A percentile compares a stretch with the other conserved stretches of the same genome.
These are phyloP conservation scores for Drosophila tani DNA, from an alignment of 1,140 invertebrate genomes.

Conservation along the genomic window DNA sequence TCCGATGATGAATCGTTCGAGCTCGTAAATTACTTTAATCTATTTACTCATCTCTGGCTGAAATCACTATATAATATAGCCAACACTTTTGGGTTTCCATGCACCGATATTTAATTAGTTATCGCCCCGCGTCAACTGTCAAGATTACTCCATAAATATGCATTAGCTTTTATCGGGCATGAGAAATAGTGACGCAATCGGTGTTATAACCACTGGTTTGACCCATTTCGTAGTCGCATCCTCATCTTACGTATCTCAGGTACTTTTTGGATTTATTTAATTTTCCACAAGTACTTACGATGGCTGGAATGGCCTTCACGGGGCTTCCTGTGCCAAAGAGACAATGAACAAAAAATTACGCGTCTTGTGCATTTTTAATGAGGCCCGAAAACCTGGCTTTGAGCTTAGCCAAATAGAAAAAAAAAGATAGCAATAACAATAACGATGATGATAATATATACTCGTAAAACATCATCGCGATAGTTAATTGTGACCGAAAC, in stretches of 20 bases:
- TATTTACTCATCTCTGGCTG: neutral
- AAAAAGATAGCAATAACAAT: neutral
- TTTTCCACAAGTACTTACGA: constrained; percentile 15
- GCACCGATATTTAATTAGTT: constrained; percentile 37
- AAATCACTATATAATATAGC: neutral
- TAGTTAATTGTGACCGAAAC: constrained; percentile 41
- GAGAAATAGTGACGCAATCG: constrained; percentile 20
- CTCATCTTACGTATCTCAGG: constrained; percentile 7
- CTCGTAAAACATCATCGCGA: constrained; percentile 42
- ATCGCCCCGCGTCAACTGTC: constrained; percentile 28
- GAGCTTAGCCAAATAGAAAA: constrained; percentile 4
- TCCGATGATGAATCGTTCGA: constrained; percentile 6
- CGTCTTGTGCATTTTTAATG: constrained; percentile 50
- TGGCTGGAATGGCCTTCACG: constrained; percentile 22
- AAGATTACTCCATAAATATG: constrained; percentile 32
- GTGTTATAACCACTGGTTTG: neutral
- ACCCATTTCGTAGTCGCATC: constrained; percentile 1
- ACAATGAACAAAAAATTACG: constrained; percentile 18
- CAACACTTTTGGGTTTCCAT: constrained; percentile 5
- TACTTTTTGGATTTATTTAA: neutral
- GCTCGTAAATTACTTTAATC: constrained; percentile 19
- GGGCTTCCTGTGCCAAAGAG: constrained; percentile 42
- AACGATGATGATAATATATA: constrained; percentile 20
- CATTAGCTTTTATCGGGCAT: constrained; percentile 19
- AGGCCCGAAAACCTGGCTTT: constrained; percentile 40